Base-by-base conservation (phyloP, 2,888 invertebrate species). In the Julus scanicus region DNA sequence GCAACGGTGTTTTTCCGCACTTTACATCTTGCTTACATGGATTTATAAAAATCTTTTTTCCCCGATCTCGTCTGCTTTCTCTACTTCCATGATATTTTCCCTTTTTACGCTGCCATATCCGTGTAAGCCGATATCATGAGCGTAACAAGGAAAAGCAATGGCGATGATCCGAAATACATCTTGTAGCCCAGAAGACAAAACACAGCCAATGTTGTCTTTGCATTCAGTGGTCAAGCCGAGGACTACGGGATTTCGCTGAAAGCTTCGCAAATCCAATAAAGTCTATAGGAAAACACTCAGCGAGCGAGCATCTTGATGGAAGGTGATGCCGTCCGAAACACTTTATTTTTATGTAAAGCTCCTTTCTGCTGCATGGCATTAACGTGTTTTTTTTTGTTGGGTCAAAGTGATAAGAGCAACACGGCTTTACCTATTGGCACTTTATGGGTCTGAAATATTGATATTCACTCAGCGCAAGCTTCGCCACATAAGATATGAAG, bases 31-130 rank as follows among this genome's bases (percentile, higher is more conserved):
- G 40, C 48, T 48, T 44, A 86, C 86, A 86, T n/a, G 48, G 48
- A 86, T 86, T 86, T 86, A 86, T 48, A 86, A 44, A 83, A 39
- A 86, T 86, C 11, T 86, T 86, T 86, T 86, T 86, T 44, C 44
- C n/a, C 44, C 37, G 20, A 13, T 29, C 39, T 83, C 39, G 29
- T 83, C 53, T 37, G 83, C 83, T 83, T n/a, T 4, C 83, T 83
- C 71, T 71, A 71, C 29, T 71, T 71, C n/a, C n/a, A 71, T 29
- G 29, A 83, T 39, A 83, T 53, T 53, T 53, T 53, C 53, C 53
- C 53, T 53, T 53, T 44, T 53, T 53, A 53, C 53, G 53, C 11
- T 53, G 53, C 53, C 53, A 53, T 53, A 53, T 15, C 53, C 53
- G 9, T 15, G 53, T 53, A 83, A 83, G 39, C 83, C 29, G 39